phyloP scores from a whole-genome alignment of 2,888 invertebrate genomes.

The Acleris cristana region DNA sequence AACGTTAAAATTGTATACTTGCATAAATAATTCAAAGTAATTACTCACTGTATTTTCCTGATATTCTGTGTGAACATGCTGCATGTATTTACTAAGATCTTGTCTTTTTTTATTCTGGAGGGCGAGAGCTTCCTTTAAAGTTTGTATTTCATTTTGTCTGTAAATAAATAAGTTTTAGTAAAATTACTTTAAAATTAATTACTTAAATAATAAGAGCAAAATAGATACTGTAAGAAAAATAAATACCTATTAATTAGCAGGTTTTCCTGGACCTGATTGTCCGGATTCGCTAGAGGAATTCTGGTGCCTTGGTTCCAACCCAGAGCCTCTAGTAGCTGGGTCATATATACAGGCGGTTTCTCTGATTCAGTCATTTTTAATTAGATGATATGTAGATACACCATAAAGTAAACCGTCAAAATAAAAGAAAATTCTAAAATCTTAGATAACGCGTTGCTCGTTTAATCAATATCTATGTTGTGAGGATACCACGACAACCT shows the following conservation, averaged over 20 bases:
- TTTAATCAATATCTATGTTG: constrained; percentile 22
- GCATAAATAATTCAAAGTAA: not conserved
- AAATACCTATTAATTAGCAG: constrained; percentile 66
- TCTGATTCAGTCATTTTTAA: constrained; percentile 55
- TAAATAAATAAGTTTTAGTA: constrained; percentile 42
- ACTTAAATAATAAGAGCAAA: too few species aligned
- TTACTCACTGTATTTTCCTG: constrained; percentile 76
- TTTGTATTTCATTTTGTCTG: constrained; percentile 77
- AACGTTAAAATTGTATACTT: too few species aligned
- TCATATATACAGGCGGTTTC: constrained; percentile 76
- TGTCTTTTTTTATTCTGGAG: constrained; percentile 68
- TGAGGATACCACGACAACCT: constrained; percentile 26
- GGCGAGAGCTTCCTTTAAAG: constrained; percentile 65
- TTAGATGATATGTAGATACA: constrained; percentile 8
- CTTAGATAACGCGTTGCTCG: not conserved
- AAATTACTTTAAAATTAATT: not conserved
- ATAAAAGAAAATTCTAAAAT: constrained; percentile 11
- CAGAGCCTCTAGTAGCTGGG: constrained; percentile 86
- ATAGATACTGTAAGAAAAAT: not conserved
- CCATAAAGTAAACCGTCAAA: constrained; percentile 9
- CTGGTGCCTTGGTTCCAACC: constrained; percentile 91
- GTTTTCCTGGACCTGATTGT: constrained; percentile 82
- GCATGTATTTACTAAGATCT: constrained; percentile 74
- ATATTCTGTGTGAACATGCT: constrained; percentile 72
- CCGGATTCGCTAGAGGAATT: constrained; percentile 90